Conservation (phyloP, 2,797 vertebrate species). For the Dryobates pubescens region DNA sequence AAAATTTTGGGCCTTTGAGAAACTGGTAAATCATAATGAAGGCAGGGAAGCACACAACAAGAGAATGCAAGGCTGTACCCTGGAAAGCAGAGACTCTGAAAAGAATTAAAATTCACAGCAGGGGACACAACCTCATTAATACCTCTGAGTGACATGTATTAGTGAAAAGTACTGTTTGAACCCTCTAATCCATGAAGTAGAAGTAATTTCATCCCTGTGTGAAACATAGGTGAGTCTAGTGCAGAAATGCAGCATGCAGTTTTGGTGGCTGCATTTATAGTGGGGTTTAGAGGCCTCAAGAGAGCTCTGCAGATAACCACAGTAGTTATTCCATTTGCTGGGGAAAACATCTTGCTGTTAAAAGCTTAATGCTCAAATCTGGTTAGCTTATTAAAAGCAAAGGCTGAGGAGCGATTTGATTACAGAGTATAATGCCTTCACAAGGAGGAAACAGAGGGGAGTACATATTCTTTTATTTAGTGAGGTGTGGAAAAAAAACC, state of each 20-base stretch:
- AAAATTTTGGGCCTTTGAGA: neutral
- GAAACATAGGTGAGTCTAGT: constrained; percentile 17
- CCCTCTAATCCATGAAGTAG: neutral
- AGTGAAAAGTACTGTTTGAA: constrained; percentile 3
- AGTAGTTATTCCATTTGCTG: constrained; percentile 37
- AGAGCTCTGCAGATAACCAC: neutral
- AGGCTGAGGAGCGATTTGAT: constrained; percentile 46
- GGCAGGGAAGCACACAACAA: neutral
- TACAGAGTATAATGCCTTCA: constrained; percentile 26
- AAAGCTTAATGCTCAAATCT: constrained; percentile 50
- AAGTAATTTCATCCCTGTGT: constrained; percentile 42
- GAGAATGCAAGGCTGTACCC: neutral
- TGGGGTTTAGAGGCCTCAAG: constrained; percentile 20
- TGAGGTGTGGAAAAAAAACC: neutral
- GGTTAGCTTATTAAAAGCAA: constrained; percentile 49
- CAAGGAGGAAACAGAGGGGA: neutral
- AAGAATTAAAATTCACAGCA: constrained; percentile 8
- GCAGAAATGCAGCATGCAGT: neutral
- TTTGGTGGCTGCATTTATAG: constrained; percentile 11
- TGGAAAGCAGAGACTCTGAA: neutral
- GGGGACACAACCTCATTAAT: constrained; percentile 15
- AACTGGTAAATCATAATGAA: neutral
- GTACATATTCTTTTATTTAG: neutral
- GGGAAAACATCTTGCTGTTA: constrained; percentile 43
- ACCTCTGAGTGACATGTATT: neutral